Percentiles rank a stretch among this genome's conserved stretches.
Evolutionary conservation across 2,797 vertebrate genomes (phyloP).

Genomic region (Mormyrus proboscirostris): DNA sequence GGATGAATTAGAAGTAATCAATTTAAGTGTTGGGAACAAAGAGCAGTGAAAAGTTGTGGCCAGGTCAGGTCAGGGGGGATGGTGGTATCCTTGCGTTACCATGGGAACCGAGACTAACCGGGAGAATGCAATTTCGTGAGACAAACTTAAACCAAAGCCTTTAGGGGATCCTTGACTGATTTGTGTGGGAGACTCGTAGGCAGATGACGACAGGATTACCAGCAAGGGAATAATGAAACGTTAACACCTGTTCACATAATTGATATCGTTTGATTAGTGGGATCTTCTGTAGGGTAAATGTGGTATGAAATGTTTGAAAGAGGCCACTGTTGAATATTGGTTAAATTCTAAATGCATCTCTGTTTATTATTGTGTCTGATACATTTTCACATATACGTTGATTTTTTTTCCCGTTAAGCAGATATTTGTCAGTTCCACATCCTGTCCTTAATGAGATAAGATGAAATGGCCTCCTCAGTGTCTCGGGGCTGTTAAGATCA

Average conservation of each 20-base stretch:
- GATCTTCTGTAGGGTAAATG: neutral
- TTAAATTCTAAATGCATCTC: neutral
- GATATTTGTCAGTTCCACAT: neutral
- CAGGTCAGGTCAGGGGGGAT: constrained; percentile 54
- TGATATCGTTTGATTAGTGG: neutral
- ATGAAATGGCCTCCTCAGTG: neutral
- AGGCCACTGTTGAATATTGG: neutral
- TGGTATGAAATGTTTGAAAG: neutral
- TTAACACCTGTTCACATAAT: neutral
- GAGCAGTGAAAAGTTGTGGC: constrained; percentile 41
- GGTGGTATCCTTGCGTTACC: constrained; percentile 54
- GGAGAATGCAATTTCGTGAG: constrained; percentile 56
- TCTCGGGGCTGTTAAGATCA: neutral
- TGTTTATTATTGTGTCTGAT: neutral
- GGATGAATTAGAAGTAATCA: constrained; percentile 60
- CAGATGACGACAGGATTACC: constrained; percentile 2
- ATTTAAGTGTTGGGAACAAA: constrained; percentile 67
- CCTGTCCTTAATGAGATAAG: neutral
- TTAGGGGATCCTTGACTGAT: constrained; percentile 55
- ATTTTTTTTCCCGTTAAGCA: neutral
- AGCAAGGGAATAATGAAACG: constrained; percentile 4
- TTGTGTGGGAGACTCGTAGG: constrained; percentile 43
- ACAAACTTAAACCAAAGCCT: constrained; percentile 41
- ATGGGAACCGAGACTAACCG: constrained; percentile 54
- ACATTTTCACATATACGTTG: neutral